A percentile compares a stretch with the other conserved stretches of the same genome.
phyloP scores from a whole-genome alignment of 92 coral and sea anemone genomes.

The Siderastrea radians region DNA sequence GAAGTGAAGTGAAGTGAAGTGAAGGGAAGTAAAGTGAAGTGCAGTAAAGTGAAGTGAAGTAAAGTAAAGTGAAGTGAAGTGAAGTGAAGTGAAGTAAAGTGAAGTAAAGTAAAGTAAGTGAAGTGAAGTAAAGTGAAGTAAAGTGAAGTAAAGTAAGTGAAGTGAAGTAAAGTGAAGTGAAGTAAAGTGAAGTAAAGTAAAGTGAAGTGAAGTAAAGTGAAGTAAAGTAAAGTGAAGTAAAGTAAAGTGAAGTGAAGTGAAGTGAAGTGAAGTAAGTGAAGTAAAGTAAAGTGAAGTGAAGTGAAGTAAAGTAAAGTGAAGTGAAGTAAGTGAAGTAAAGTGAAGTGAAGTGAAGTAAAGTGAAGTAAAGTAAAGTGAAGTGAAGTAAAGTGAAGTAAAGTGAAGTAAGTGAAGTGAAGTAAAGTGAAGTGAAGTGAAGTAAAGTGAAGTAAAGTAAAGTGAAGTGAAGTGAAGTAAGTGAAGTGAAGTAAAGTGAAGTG shows the following conservation, averaged over 20 bases:
- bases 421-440: slow-evolving; percentile 29
- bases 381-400: slow-evolving; percentile 25
- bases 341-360: slow-evolving; percentile 15
- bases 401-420: slow-evolving; percentile 10
- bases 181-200: not conserved
- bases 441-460: slow-evolving; percentile 22
- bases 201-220: not conserved
- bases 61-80: not conserved
- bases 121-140: not conserved
- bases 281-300: not conserved
- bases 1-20: slow-evolving; percentile 6
- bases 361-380: slow-evolving; percentile 33
- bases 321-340: slow-evolving; percentile 12
- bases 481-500: slow-evolving; percentile 34
- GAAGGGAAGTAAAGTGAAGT: not conserved
- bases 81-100: slow-evolving; percentile 26
- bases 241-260: not conserved
- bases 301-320: slow-evolving; percentile 25
- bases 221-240: not conserved
- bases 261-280: slow-evolving; percentile 20
- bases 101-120: not conserved
- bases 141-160: not conserved
- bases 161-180: not conserved
- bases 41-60: too few relatives aligned
- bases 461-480: slow-evolving; percentile 28